phyloP scores from a whole-genome alignment of 1,140 invertebrate genomes.

The Oreohelix idahoensis region DNA sequence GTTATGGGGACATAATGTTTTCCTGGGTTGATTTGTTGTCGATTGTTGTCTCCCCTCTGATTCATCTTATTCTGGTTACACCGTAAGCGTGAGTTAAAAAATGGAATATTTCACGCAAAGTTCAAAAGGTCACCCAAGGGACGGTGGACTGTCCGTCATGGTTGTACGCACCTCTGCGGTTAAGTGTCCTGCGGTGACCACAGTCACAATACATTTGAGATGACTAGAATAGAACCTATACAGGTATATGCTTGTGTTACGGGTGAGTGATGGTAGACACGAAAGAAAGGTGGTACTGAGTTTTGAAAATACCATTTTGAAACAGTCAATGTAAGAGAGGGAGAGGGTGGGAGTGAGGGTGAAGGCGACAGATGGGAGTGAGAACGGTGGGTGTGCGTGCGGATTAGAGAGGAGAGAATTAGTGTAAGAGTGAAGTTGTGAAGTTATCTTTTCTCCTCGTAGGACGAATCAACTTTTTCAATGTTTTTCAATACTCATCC shows the following conservation, averaged over 20 bases:
- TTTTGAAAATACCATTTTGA: neutral
- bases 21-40: neutral
- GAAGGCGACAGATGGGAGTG: too few relatives aligned
- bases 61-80: neutral
- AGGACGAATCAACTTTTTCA: too few relatives aligned
- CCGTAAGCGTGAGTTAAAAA: neutral
- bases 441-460: too few relatives aligned
- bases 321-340: too few relatives aligned
- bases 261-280: neutral
- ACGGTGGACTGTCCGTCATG: neutral
- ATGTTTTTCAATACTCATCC: too few relatives aligned
- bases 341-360: neutral
- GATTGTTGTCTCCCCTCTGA: neutral
- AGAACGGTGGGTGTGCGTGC: neutral
- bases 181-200: too few relatives aligned
- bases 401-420: neutral
- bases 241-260: too few relatives aligned
- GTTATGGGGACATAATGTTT: neutral
- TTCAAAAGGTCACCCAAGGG: neutral
- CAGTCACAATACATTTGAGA: too few relatives aligned
- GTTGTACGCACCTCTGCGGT: neutral
- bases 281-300: neutral
- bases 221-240: too few relatives aligned
- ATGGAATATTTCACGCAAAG: neutral
- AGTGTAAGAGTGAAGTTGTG: too few relatives aligned